phyloP scores from a whole-genome alignment of 30 jellyfish, hydroid and myxozoan species.

The Chironex yamaguchii region DNA sequence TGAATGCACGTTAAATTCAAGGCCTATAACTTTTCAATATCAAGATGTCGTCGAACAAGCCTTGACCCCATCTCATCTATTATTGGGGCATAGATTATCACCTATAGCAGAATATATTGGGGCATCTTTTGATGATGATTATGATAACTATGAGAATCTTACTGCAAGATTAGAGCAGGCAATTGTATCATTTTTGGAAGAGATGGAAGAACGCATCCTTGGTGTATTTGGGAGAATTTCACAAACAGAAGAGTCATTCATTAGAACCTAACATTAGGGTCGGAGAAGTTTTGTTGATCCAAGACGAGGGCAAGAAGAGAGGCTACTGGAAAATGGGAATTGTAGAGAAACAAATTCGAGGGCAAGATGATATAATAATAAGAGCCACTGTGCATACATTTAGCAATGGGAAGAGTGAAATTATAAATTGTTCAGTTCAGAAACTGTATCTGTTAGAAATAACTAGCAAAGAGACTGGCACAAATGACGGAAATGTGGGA shows the following conservation, averaged over 20 bases:
- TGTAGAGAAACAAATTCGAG: background rate
- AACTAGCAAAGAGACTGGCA: background rate
- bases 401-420: background rate
- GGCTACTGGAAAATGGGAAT: background rate
- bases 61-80: slow-evolving; percentile 41
- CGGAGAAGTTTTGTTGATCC: background rate
- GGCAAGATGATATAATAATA: background rate
- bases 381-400: background rate
- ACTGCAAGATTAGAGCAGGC: background rate
- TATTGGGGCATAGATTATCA: slow-evolving; percentile 18
- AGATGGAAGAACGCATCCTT: slow-evolving; percentile 25
- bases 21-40: slow-evolving; percentile 20
- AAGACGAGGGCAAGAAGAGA: background rate
- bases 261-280: too few relatives aligned
- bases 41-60: slow-evolving; percentile 11
- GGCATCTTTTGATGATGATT: background rate
- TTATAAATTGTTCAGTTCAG: background rate
- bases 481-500: background rate
- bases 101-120: slow-evolving; percentile 26
- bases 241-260: too few relatives aligned
- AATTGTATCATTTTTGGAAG: slow-evolving; percentile 19
- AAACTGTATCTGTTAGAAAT: background rate
- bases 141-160: background rate
- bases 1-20: slow-evolving; percentile 13
- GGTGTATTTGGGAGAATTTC: slow-evolving; percentile 33